Conservation (phyloP, 2,888 invertebrate genomes). For the Melanchra persicariae region DNA sequence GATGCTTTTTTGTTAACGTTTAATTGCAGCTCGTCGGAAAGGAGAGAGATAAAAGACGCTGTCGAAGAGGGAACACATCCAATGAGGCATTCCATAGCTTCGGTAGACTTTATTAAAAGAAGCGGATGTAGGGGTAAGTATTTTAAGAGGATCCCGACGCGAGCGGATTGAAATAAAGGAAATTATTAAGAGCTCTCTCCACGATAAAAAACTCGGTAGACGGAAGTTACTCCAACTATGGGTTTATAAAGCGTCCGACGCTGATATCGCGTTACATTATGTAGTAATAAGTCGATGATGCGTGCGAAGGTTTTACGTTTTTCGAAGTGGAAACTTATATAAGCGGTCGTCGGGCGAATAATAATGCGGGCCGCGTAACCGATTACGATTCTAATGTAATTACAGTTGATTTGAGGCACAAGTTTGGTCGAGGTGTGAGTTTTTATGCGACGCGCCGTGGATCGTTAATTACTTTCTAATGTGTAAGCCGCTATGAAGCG, state of each 20-base stretch:
- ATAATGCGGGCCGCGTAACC: slow-evolving; percentile 80
- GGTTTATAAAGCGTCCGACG: slow-evolving; percentile 76
- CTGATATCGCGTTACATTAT: slow-evolving; percentile 80
- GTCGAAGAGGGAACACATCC: slow-evolving; percentile 82
- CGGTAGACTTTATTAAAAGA: slow-evolving; percentile 89
- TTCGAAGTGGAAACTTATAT: slow-evolving; percentile 82
- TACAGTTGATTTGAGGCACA: slow-evolving; percentile 74
- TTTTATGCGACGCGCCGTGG: slow-evolving; percentile 75
- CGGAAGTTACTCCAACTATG: slow-evolving; percentile 85
- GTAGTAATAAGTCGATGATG: slow-evolving; percentile 82
- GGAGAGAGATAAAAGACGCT: slow-evolving; percentile 85
- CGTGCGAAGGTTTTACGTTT: slow-evolving; percentile 82
- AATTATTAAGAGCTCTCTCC: slow-evolving; percentile 88
- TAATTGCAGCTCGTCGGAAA: slow-evolving; percentile 85
- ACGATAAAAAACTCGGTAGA: slow-evolving; percentile 81
- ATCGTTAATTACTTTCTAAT: slow-evolving; percentile 87
- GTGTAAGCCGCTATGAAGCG: slow-evolving; percentile 78
- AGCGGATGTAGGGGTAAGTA: slow-evolving; percentile 90
- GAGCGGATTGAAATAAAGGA: slow-evolving; percentile 89
- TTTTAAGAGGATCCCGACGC: slow-evolving; percentile 89
- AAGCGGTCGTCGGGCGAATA: slow-evolving; percentile 78
- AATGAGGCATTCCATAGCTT: slow-evolving; percentile 86
- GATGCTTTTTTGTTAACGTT: slow-evolving; percentile 81
- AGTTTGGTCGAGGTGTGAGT: slow-evolving; percentile 74
- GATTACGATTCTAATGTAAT: slow-evolving; percentile 84